Conservation (phyloP, 2,888 invertebrate species). For the Cyaniris semiargus region DNA sequence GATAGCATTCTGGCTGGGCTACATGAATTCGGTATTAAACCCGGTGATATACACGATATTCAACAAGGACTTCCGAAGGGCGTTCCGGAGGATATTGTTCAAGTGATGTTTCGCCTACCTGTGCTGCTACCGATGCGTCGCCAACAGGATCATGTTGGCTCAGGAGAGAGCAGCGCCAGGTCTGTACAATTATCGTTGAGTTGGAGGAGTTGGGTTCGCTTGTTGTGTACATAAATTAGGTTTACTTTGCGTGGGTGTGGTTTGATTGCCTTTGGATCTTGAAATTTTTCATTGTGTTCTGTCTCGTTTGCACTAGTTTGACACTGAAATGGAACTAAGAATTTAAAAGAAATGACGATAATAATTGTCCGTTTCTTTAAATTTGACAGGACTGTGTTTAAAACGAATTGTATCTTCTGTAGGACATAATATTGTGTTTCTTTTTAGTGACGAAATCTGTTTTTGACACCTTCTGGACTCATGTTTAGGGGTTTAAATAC, state of each 20-base stretch:
- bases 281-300: not conserved
- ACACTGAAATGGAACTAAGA: no score
- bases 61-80: conserved; percentile 97
- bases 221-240: conserved; percentile 15
- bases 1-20: conserved; percentile 97
- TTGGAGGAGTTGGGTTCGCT: not conserved
- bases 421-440: no score
- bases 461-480: no score
- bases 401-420: no score
- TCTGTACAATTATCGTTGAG: conserved; percentile 76
- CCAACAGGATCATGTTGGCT: conserved; percentile 81
- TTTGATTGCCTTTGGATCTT: not conserved
- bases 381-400: no score
- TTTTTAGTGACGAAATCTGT: no score
- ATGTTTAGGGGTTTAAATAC: no score
- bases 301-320: not conserved
- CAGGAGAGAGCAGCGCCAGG: conserved; percentile 83
- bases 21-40: conserved; percentile 97
- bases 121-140: conserved; percentile 89
- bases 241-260: conserved; percentile 5
- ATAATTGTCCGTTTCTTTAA: no score
- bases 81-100: conserved; percentile 96
- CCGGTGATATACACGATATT: conserved; percentile 98
- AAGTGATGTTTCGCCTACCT: conserved; percentile 95
- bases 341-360: no score